These are phyloP conservation scores for Columbina picui DNA, from an alignment of 2,113 vertebrate genomes.

Conservation along the genomic window DNA sequence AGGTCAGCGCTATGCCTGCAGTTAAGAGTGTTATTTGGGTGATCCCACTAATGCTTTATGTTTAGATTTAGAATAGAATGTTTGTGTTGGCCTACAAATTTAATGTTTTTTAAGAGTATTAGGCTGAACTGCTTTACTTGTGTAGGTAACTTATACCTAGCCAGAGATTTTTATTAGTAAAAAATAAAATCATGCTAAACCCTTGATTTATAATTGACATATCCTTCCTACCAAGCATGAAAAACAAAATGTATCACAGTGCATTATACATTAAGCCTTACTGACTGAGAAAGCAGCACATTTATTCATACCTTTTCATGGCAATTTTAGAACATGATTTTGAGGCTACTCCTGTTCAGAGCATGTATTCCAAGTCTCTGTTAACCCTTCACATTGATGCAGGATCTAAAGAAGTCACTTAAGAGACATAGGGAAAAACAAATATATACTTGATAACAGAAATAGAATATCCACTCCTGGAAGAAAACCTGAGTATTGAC, in stretches of 20 bases:
- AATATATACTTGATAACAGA: not conserved
- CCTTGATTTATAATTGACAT: not conserved
- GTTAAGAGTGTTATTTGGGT: not conserved
- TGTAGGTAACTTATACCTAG: not conserved
- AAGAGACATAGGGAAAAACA: not conserved
- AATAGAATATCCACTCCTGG: not conserved
- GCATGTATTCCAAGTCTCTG: not conserved
- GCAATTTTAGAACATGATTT: constrained; percentile 2
- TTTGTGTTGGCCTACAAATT: not conserved
- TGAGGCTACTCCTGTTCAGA: not conserved
- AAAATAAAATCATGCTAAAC: not conserved
- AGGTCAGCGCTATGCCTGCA: not conserved
- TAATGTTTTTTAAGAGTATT: not conserved
- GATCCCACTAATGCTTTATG: not conserved
- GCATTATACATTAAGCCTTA: not conserved
- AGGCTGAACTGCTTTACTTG: not conserved
- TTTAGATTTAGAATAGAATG: not conserved
- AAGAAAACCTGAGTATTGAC: not conserved
- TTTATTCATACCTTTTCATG: constrained; percentile 7
- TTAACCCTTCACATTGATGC: not conserved
- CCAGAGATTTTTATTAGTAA: not conserved
- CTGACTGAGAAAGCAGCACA: not conserved
- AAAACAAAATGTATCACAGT: not conserved
- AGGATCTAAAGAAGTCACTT: not conserved
- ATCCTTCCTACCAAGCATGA: not conserved